Percentiles rank a stretch among this genome's conserved stretches.
Conservation (phyloP, 2,113 vertebrate genomes). For the Etheostoma spectabile region DNA sequence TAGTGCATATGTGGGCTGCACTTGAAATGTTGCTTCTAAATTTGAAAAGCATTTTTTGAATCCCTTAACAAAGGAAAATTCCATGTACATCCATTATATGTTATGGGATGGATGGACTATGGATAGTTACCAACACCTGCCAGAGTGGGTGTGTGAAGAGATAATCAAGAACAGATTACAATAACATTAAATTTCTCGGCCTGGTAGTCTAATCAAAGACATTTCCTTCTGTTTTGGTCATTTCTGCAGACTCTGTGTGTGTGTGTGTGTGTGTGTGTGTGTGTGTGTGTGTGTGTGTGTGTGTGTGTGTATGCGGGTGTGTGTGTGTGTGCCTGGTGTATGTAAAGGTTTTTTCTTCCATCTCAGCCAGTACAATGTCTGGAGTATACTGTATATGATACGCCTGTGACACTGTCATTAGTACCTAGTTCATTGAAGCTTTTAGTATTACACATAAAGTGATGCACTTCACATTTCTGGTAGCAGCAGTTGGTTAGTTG, state of each 20-base stretch:
- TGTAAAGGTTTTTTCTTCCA: too few relatives aligned
- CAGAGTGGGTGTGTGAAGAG: conserved; percentile 78
- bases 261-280: not conserved
- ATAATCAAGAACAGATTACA: conserved; percentile 51
- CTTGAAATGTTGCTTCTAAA: not conserved
- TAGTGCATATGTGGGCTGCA: not conserved
- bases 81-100: too few relatives aligned
- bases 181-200: conserved; percentile 59
- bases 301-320: not conserved
- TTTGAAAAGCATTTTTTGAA: not conserved
- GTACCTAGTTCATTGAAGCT: not conserved
- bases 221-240: conserved; percentile 20
- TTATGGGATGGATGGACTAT: not conserved
- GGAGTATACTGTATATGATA: not conserved
- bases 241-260: not conserved
- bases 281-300: not conserved
- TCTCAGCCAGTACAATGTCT: not conserved
- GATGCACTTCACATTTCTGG: not conserved
- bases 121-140: conserved; percentile 66
- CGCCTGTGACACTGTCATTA: not conserved
- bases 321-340: too few relatives aligned
- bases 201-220: conserved; percentile 28
- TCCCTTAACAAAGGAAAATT: not conserved
- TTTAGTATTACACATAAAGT: not conserved
- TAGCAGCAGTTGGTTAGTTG: not conserved